A percentile compares a stretch with the other conserved stretches of the same genome.
These are phyloP conservation scores for Nomada ruficornis DNA, from an alignment of 2,888 invertebrate species.

Conservation along the genomic window DNA sequence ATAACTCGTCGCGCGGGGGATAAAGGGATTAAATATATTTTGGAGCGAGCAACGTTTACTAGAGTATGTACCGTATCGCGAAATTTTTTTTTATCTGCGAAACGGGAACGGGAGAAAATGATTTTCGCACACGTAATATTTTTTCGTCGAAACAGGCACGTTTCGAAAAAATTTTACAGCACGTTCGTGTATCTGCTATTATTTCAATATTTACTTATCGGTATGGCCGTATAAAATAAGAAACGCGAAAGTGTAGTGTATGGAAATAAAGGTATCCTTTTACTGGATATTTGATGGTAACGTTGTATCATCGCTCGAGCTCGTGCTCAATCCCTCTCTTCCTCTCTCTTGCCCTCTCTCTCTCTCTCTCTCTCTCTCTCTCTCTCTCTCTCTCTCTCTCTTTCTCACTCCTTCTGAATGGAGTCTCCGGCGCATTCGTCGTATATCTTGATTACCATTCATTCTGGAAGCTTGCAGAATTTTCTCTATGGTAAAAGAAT, in stretches of 20 bases:
- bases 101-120: background rate
- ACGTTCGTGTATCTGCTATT: background rate
- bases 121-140: background rate
- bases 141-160: background rate
- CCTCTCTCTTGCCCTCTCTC: slow-evolving; percentile 7
- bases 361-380: background rate
- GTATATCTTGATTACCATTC: slow-evolving; percentile 56
- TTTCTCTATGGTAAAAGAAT: slow-evolving; percentile 37
- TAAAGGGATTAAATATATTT: slow-evolving; percentile 15
- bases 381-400: background rate
- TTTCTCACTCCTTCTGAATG: slow-evolving; percentile 25
- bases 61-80: too few relatives aligned
- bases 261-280: slow-evolving; percentile 42
- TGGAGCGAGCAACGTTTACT: too few relatives aligned
- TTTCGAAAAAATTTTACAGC: slow-evolving; percentile 20
- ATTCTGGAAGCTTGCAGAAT: slow-evolving; percentile 33
- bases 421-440: slow-evolving; percentile 38
- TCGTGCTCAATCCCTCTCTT: background rate
- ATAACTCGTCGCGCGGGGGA: background rate
- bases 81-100: too few relatives aligned
- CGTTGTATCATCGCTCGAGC: slow-evolving; percentile 35
- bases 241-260: slow-evolving; percentile 16
- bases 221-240: slow-evolving; percentile 28
- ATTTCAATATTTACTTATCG: slow-evolving; percentile 41
- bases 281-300: slow-evolving; percentile 43